phyloP scores from a whole-genome alignment of 2,113 vertebrate species.

The Gnathonemus longibarbis region DNA sequence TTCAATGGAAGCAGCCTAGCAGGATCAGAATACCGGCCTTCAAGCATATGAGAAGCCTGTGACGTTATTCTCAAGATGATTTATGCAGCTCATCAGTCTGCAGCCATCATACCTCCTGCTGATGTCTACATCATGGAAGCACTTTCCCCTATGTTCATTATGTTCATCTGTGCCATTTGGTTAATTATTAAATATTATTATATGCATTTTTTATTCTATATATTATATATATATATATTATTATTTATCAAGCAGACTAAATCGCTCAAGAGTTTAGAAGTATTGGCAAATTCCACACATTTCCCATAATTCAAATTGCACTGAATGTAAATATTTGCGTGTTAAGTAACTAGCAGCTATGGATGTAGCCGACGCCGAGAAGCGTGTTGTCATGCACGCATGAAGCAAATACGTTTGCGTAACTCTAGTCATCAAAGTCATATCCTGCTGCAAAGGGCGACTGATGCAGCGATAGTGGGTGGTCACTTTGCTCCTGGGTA shows the following conservation, averaged over 20 bases:
- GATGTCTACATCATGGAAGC: background rate
- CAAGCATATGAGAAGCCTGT: background rate
- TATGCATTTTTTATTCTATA: background rate
- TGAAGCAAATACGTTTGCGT: background rate
- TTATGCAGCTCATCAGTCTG: background rate
- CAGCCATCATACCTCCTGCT: background rate
- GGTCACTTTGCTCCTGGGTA: background rate
- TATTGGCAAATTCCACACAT: background rate
- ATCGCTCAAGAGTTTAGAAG: background rate
- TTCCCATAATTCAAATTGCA: background rate
- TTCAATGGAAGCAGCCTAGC: background rate
- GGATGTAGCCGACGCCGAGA: background rate
- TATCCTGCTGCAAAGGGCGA: background rate
- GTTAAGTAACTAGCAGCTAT: background rate
- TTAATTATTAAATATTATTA: background rate
- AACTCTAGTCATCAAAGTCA: background rate
- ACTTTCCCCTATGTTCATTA: background rate
- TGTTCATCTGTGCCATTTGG: background rate
- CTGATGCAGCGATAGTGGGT: background rate
- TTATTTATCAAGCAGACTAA: background rate
- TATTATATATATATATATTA: background rate
- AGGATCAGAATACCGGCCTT: background rate
- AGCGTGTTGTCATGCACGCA: background rate
- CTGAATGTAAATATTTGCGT: background rate
- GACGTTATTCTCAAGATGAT: background rate